Evolutionary conservation across 2,113 vertebrate species (phyloP), one percentile per base, ranked within the genome.

Genomic region (Pelodiscus sinensis): DNA sequence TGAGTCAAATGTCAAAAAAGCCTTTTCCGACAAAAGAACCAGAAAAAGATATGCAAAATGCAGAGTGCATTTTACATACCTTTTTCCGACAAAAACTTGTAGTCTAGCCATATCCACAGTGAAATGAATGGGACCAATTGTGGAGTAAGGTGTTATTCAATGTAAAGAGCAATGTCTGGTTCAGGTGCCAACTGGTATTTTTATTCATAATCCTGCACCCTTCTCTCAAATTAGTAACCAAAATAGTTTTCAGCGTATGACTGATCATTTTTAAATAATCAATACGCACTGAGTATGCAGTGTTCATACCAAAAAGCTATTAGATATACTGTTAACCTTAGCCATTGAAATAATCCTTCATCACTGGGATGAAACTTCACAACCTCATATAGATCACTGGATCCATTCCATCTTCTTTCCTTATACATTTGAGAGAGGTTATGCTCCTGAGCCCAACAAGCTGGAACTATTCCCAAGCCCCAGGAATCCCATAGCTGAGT

Each of bases 341-440:
- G 87, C 90, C 92, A 85, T 85, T 90, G 65, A 92, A 92, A 87
- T 27, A 80, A 91, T 92, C 92, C 83, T 81, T 87, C 68, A 89
- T 93, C 9, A 2, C 0, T 0, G 85, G 88, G 85, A 94, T 4
- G 9, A 68, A 82, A 88, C 90, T 92, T 78, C 1, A 1, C 87
- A 0, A 5, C 92, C 91, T 94, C 87, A 75, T 38, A 3, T 10
- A 0, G 1, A 79, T 91, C 85, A 73, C 95, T 96, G 95, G 96
- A 97, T 94, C 93, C 84, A 92, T 94, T 96, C 95, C 96, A 94
- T 90, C 75, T 79, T 81, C 60, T 90, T 86, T 94, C 95, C 93
- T 96, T 90, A 51, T 1, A 92, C 93, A 92, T 87, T 92, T 92
- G 57, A n/a, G 86, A 86, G 85, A 94, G 89, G 87, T 93, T 95